phyloP scores from a whole-genome alignment of 2,113 vertebrate genomes.

The Campylorhamphus procurvoides region DNA sequence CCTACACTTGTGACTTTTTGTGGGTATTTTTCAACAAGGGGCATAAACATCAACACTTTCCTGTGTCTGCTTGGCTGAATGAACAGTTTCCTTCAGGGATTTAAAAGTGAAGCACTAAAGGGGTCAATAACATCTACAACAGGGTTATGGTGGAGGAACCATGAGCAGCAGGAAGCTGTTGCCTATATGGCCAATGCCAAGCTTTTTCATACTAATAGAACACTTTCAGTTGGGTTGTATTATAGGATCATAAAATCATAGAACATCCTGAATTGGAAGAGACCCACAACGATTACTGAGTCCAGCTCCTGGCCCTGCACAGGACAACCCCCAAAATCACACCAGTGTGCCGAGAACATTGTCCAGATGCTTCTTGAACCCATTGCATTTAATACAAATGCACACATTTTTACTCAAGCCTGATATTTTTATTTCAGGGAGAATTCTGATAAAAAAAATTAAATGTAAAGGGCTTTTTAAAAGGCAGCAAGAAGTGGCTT shows the following conservation, averaged over 20 bases:
- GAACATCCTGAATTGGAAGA: background rate
- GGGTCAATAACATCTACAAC: background rate
- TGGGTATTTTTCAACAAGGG: background rate
- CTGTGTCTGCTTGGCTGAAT: rapidly evolving
- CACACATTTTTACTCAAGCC: background rate
- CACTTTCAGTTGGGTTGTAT: background rate
- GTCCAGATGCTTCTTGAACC: background rate
- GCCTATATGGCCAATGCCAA: background rate
- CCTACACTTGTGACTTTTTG: background rate
- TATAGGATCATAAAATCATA: background rate
- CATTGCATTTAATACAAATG: background rate
- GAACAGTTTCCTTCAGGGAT: background rate
- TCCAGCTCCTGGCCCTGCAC: background rate
- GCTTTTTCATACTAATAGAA: background rate
- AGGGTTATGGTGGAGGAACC: background rate
- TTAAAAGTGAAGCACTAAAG: background rate
- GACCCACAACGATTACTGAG: rapidly evolving
- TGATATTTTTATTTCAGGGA: background rate
- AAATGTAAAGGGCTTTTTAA: background rate
- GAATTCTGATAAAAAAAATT: background rate
- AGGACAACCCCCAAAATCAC: background rate
- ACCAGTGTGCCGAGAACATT: background rate
- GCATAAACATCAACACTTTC: background rate
- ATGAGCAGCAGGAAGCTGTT: background rate
- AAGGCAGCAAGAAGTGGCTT: background rate